Conservation (phyloP, 2,113 vertebrate species). For the human region GRCh38 chr12:32198001-32198500, state of each 20-base stretch:
- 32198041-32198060: too few species aligned
- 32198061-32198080: fast-evolving
- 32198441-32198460: background rate
- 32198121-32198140: too few species aligned
- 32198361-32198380: background rate
- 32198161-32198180: too few species aligned
- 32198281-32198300: background rate
- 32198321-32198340: too few species aligned
- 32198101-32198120: too few species aligned
- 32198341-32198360: background rate
- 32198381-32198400: background rate
- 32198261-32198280: background rate
- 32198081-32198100: too few species aligned
- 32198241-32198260: background rate
- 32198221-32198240: background rate
- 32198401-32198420: background rate
- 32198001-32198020: too few species aligned
- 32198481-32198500: background rate
- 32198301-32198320: too few species aligned
- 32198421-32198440: background rate
- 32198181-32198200: too few species aligned
- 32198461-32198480: background rate
- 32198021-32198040: too few species aligned
- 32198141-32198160: too few species aligned
- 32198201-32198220: background rate